Evolutionary conservation across 2,797 vertebrate genomes (phyloP).

Genomic region (Anisognathus igniventris): DNA sequence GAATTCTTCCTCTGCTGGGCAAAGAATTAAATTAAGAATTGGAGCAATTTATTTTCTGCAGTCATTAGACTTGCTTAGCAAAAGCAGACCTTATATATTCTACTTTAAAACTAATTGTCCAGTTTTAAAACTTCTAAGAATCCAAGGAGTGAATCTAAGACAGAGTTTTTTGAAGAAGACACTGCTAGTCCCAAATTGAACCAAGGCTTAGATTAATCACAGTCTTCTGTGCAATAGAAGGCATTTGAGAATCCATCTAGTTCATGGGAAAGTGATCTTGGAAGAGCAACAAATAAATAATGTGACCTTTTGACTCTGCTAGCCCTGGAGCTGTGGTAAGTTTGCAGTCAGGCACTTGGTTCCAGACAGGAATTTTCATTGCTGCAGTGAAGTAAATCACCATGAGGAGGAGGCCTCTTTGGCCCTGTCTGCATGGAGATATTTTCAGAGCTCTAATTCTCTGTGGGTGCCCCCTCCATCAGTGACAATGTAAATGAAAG

Average conservation of each 20-base stretch:
- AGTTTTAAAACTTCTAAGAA: not conserved
- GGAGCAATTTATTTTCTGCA: not conserved
- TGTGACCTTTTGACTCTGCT: constrained; percentile 54
- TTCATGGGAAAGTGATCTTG: constrained; percentile 69
- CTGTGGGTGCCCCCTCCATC: not conserved
- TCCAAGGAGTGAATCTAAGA: not conserved
- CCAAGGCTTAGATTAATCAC: constrained; percentile 42
- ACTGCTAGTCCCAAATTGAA: constrained; percentile 21
- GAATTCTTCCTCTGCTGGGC: not conserved
- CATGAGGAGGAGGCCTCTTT: not conserved
- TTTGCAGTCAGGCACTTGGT: constrained; percentile 54
- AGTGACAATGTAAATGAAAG: not conserved
- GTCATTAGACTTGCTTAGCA: not conserved
- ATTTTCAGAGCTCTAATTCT: constrained; percentile 13
- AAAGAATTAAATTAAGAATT: not conserved
- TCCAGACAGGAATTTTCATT: constrained; percentile 60
- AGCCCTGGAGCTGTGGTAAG: constrained; percentile 53
- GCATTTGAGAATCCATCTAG: constrained; percentile 56
- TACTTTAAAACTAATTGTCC: not conserved
- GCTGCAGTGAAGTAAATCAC: constrained; percentile 51
- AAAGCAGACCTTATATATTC: not conserved
- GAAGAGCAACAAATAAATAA: constrained; percentile 65
- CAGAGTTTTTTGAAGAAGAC: not conserved
- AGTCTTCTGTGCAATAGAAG: not conserved
- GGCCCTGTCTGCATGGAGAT: not conserved